phyloP scores from a whole-genome alignment of 2,888 invertebrate genomes.

The Lissonota sp. region DNA sequence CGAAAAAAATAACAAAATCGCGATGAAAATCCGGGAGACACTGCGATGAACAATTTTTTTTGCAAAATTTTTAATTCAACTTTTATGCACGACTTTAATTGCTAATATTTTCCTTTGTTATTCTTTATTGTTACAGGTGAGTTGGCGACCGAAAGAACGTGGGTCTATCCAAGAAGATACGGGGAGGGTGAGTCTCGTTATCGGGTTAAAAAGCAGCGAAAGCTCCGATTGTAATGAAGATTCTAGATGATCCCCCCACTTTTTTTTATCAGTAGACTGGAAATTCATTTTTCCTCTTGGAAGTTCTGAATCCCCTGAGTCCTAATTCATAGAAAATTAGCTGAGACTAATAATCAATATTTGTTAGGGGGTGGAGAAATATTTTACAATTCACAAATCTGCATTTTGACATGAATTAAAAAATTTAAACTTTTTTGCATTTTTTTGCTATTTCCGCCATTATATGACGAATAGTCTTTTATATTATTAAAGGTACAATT shows the following conservation, averaged over 20 bases:
- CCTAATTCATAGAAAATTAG: not conserved
- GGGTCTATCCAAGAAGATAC: slow-evolving; percentile 72
- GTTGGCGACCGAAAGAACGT: slow-evolving; percentile 78
- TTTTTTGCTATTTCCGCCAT: not conserved
- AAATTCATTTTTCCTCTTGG: slow-evolving; percentile 13
- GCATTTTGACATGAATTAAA: not conserved
- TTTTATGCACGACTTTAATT: slow-evolving; percentile 7
- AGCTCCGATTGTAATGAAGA: slow-evolving; percentile 16
- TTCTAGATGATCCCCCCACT: slow-evolving; percentile 23
- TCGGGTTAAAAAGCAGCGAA: slow-evolving; percentile 55
- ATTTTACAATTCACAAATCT: not conserved
- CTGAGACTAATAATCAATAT: not conserved
- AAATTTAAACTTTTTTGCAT: not conserved
- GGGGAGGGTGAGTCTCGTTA: slow-evolving; percentile 77
- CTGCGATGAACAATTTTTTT: not conserved
- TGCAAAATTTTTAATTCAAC: not conserved
- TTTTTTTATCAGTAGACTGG: slow-evolving; percentile 31
- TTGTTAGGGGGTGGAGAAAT: not conserved
- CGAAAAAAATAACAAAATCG: not conserved
- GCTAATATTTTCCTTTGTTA: slow-evolving; percentile 30
- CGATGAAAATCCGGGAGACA: not conserved
- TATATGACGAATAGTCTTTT: not conserved
- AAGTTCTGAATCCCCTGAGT: not conserved
- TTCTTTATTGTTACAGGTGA: slow-evolving; percentile 79
- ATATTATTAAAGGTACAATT: not conserved